Percentiles rank a stretch among this genome's conserved stretches.
Conservation (phyloP, 2,797 vertebrate species). For the Diplodus puntazzo region DNA sequence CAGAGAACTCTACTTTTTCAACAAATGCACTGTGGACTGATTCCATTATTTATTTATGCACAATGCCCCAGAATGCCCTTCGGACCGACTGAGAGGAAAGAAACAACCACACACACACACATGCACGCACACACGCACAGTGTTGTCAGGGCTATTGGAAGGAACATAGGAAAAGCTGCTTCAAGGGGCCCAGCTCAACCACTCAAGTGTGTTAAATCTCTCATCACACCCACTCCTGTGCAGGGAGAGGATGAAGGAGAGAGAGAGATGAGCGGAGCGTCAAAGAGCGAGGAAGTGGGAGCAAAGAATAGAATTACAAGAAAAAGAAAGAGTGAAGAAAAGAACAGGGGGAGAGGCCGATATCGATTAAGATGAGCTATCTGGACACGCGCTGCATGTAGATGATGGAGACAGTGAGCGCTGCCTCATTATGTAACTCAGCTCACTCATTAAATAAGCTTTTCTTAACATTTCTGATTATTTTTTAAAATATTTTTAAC, state of each 20-base stretch:
- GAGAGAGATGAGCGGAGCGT: constrained; percentile 11
- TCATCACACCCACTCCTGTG: constrained; percentile 54
- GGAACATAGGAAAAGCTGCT: constrained; percentile 57
- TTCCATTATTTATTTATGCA: constrained; percentile 80
- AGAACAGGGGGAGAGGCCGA: constrained; percentile 43
- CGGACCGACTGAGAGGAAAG: constrained; percentile 27
- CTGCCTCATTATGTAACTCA: constrained; percentile 24
- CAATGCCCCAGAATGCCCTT: constrained; percentile 65
- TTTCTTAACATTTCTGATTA: constrained; percentile 10
- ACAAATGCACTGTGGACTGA: constrained; percentile 74
- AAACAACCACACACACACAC: constrained; percentile 12
- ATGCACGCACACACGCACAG: constrained; percentile 12
- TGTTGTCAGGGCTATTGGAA: constrained; percentile 51
- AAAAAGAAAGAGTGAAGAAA: constrained; percentile 41
- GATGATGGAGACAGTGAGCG: constrained; percentile 45
- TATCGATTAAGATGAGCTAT: constrained; percentile 56
- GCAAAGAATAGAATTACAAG: constrained; percentile 62
- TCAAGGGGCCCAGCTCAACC: constrained; percentile 45
- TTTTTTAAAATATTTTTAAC: neutral
- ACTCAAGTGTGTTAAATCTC: constrained; percentile 71
- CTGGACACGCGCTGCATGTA: constrained; percentile 30
- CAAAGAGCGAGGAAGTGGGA: constrained; percentile 38
- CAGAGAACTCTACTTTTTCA: constrained; percentile 61
- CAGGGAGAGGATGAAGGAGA: constrained; percentile 23
- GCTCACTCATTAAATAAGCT: constrained; percentile 35